Evolutionary conservation across 2,888 invertebrate species (phyloP).

Genomic region (Epirrhoe tristata): DNA sequence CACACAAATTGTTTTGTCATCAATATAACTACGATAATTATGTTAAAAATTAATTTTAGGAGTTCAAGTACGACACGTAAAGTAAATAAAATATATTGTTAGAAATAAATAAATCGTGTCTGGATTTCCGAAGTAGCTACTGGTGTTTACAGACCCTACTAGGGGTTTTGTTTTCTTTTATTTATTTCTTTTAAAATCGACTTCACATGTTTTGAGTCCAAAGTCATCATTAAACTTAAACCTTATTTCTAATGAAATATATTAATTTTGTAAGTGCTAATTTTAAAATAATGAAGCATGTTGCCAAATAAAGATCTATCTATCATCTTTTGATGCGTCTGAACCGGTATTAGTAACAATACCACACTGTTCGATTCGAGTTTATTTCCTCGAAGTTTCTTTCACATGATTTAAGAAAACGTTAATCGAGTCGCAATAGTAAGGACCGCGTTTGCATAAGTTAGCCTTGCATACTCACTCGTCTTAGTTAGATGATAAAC

Average conservation of each 20-base stretch:
- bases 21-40: slow-evolving; percentile 16
- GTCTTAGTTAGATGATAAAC: slow-evolving; percentile 16
- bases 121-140: slow-evolving; percentile 34
- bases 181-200: too few relatives aligned
- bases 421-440: slow-evolving; percentile 15
- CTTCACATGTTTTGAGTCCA: neutral
- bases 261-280: too few relatives aligned
- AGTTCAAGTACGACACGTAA: slow-evolving; percentile 31
- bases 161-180: neutral
- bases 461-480: slow-evolving; percentile 14
- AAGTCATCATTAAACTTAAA: too few relatives aligned
- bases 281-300: too few relatives aligned
- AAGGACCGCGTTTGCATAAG: slow-evolving; percentile 12
- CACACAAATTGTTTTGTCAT: slow-evolving; percentile 30
- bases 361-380: too few relatives aligned
- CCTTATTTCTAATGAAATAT: too few relatives aligned
- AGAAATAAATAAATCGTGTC: slow-evolving; percentile 22
- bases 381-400: neutral
- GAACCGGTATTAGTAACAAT: too few relatives aligned
- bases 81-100: slow-evolving; percentile 13
- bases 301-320: too few relatives aligned
- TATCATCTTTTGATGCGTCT: too few relatives aligned
- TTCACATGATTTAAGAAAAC: neutral
- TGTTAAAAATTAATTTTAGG: slow-evolving; percentile 24
- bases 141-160: slow-evolving; percentile 37